Percentiles rank a stretch among this genome's conserved stretches.
These are phyloP conservation scores for Auanema sp. DNA, from an alignment of 2,888 invertebrate genomes.

Conservation along the genomic window DNA sequence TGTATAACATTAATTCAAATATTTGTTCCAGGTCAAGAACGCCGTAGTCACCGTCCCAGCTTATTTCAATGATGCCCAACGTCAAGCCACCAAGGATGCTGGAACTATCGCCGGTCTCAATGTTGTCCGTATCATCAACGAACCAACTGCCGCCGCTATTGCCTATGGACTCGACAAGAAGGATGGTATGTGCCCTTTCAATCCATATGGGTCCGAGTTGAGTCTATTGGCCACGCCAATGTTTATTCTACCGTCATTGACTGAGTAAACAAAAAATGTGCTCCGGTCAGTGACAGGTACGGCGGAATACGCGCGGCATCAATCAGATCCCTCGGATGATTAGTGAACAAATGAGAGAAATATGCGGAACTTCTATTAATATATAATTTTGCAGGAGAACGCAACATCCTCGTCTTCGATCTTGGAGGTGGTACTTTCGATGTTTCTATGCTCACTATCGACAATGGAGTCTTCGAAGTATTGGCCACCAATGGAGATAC, in stretches of 20 bases:
- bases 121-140: constrained; percentile 78
- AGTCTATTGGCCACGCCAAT: neutral
- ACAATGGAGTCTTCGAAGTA: constrained; percentile 94
- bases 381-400: constrained; percentile 69
- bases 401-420: constrained; percentile 97
- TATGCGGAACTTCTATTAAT: neutral
- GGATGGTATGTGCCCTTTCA: constrained; percentile 50
- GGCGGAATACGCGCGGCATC: neutral
- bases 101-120: constrained; percentile 83
- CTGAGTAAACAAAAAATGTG: constrained; percentile 15
- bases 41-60: constrained; percentile 94
- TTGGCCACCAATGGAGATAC: constrained; percentile 58
- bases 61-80: constrained; percentile 98
- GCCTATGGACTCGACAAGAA: constrained; percentile 64
- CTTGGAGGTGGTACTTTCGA: constrained; percentile 99
- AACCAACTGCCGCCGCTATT: constrained; percentile 70
- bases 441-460: constrained; percentile 96
- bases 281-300: constrained; percentile 22
- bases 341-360: neutral
- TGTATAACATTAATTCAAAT: neutral
- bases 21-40: constrained; percentile 70
- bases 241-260: constrained; percentile 20
- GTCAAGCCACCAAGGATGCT: constrained; percentile 82
- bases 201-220: constrained; percentile 1
- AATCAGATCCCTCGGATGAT: neutral